These are phyloP conservation scores for Chlamydotis undulata DNA, from an alignment of 2,113 vertebrate species.

Conservation along the genomic window DNA sequence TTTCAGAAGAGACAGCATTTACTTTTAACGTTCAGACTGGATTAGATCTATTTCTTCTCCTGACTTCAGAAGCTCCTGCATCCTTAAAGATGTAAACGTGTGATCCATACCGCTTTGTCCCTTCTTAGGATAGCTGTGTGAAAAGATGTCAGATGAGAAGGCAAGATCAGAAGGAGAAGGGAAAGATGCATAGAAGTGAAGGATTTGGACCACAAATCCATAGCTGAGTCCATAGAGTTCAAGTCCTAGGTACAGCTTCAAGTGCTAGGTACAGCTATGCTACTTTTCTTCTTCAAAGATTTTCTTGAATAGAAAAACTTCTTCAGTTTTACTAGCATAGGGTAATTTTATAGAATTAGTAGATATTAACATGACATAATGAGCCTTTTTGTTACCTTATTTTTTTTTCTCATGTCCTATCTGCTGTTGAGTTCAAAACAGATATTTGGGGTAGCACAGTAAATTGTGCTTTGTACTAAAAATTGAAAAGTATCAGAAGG, in stretches of 20 bases:
- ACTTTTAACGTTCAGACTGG: fast-evolving
- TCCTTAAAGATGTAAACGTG: not conserved
- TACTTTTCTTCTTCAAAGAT: not conserved
- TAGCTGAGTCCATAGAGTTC: not conserved
- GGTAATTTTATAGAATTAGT: not conserved
- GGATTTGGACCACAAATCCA: not conserved
- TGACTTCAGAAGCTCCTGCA: not conserved
- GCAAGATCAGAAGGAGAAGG: not conserved
- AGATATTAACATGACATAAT: not conserved
- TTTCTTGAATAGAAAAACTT: not conserved
- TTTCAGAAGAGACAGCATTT: not conserved
- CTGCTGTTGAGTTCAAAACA: not conserved
- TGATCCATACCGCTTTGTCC: not conserved
- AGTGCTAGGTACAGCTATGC: not conserved
- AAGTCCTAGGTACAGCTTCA: not conserved
- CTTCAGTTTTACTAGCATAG: not conserved
- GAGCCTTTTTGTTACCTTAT: not conserved
- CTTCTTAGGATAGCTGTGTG: not conserved
- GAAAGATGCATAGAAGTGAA: not conserved
- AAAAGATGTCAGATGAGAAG: not conserved
- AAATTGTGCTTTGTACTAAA: not conserved
- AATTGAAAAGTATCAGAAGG: not conserved
- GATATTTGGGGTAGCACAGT: not conserved
- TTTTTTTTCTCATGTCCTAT: not conserved
- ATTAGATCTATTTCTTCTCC: not conserved